A percentile compares a stretch with the other conserved stretches of the same genome.
Evolutionary conservation across 1,140 invertebrate genomes (phyloP).

Genomic region (Leptinotarsa lineolata): DNA sequence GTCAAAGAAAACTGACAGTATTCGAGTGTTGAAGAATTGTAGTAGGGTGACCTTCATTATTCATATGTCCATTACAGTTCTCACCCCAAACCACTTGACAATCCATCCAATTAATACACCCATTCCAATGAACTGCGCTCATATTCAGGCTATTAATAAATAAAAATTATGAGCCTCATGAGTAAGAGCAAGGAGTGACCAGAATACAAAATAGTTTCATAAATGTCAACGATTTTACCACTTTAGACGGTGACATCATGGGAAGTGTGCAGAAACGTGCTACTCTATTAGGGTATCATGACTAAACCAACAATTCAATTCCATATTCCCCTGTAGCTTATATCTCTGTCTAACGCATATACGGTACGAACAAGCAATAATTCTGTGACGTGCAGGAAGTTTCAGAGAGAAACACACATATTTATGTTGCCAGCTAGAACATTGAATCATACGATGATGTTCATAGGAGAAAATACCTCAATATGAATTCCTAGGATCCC

Average conservation of each 20-base stretch:
- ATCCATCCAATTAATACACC: neutral
- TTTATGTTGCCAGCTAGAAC: constrained; percentile 2
- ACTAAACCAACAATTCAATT: constrained; percentile 25
- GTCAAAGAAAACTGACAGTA: no score
- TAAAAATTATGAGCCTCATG: constrained; percentile 9
- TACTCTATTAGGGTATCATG: constrained; percentile 39
- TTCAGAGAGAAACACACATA: neutral
- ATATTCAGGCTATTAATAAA: constrained; percentile 7
- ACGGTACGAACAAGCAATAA: neutral
- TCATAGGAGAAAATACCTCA: neutral
- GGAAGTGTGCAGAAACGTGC: constrained; percentile 42
- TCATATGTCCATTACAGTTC: neutral
- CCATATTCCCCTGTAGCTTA: neutral
- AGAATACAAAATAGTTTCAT: constrained; percentile 20
- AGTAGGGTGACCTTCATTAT: no score
- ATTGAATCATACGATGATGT: constrained; percentile 1
- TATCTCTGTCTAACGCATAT: neutral
- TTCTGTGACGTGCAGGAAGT: neutral
- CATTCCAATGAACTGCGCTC: neutral
- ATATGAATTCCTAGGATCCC: neutral
- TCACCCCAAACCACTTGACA: neutral
- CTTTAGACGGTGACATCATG: constrained; percentile 43
- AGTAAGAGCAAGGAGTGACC: constrained; percentile 11
- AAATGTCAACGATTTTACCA: constrained; percentile 32
- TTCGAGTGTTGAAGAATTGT: no score